Base-by-base conservation (phyloP, 2,888 invertebrate genomes). In the Ecliptopera silaceata region DNA sequence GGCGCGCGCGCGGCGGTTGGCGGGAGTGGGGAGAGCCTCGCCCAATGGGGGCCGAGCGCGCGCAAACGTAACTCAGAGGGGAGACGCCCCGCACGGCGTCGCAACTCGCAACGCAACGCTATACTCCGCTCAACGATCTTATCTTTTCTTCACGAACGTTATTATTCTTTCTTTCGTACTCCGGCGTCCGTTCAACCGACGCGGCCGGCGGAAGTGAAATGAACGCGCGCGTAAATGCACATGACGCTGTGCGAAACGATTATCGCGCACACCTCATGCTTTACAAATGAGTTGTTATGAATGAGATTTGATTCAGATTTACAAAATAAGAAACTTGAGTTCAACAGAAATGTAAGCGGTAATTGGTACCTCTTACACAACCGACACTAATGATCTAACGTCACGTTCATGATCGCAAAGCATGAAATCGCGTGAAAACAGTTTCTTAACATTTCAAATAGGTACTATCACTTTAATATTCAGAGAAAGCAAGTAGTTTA, bases 111-210 rank as follows among this genome's bases (percentile, higher is more conserved):
- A 26, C 26, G 49, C 54, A 51, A 54, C 59, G 59, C 54, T 56
- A 46, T 8, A 54, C 41, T 59, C 54, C 53, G 42, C 61, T 64
- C 57, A 51, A 59, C 63, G 87, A 87, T 89, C 85, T 84, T 87
- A 89, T 90, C 88, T 89, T 82, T 87, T 84, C 84, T 84, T 62
- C 72, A 64, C 65, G 87, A 86, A 88, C 86, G 88, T 88, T 87
- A 87, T 88, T 39, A 86, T 86, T 88, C 84, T 88, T 85, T 86
- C 86, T 85, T 86, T 85, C 86, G 81, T 84, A 79, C 82, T 86
- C 83, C 73, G 68, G 71, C 78, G 86, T 82, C 83, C 85, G 87
- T 86, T 86, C 86, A 86, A 88, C 89, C 86, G 86, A 77, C 66
- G 39, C 39, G 39, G 18, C 42, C 87, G 79, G 79, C 88, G 89